These are phyloP conservation scores for Drosophila pseudotakahashii DNA, from an alignment of 2,888 invertebrate species.

Conservation along the genomic window DNA sequence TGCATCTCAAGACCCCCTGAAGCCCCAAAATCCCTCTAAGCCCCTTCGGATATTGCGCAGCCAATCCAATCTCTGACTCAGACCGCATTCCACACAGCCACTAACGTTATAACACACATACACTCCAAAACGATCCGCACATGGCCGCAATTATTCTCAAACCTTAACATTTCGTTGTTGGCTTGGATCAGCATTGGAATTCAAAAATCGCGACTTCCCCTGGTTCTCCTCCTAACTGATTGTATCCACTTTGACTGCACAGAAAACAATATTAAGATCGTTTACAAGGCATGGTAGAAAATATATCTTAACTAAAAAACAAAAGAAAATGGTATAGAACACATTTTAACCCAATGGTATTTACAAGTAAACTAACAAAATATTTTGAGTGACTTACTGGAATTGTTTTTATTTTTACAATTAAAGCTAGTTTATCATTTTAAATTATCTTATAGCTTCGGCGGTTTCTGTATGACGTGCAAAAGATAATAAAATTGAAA, in stretches of 20 bases:
- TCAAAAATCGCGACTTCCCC: constrained; percentile 62
- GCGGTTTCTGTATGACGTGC: neutral
- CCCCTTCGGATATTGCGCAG: constrained; percentile 61
- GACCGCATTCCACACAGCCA: constrained; percentile 58
- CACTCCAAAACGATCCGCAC: constrained; percentile 42
- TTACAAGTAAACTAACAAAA: too few species aligned
- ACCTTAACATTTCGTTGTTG: constrained; percentile 70
- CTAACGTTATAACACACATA: constrained; percentile 25
- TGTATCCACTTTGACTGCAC: constrained; percentile 42
- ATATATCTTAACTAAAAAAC: too few species aligned
- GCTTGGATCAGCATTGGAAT: constrained; percentile 69
- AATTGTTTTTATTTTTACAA: too few species aligned
- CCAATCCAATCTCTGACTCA: constrained; percentile 59
- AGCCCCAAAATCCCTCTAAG: neutral
- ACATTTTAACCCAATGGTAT: too few species aligned
- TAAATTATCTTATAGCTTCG: too few species aligned
- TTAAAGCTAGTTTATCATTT: too few species aligned
- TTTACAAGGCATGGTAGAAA: neutral
- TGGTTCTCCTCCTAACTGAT: constrained; percentile 35
- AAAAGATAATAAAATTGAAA: neutral
- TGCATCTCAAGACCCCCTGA: neutral
- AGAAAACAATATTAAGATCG: neutral
- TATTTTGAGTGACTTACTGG: too few species aligned
- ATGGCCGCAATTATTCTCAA: constrained; percentile 72
- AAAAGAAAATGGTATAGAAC: too few species aligned